Base-by-base conservation (phyloP, 2,797 vertebrate genomes). In the Bovichtus variegatus region DNA sequence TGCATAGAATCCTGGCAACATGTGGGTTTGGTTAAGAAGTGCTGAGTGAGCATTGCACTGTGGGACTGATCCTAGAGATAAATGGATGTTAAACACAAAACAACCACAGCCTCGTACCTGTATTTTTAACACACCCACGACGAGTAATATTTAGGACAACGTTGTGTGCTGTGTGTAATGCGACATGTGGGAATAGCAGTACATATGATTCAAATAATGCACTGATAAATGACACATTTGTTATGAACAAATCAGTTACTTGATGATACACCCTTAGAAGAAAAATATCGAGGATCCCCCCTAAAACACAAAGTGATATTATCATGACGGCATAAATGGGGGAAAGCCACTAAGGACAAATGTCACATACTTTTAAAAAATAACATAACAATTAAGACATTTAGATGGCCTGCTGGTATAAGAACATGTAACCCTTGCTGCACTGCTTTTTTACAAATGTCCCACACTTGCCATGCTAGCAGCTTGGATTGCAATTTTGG, bases 21-120 rank as follows among this genome's bases (percentile, higher is more conserved):
- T 80, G 80, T 82, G 82, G 53, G 6, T 67, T 73, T 12, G 21
- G 31, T 80, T 71, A 74, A 40, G 63, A 75, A 65, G 65, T 49
- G 60, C 55, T 65, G 73, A 74, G 70, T 61, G 47, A 67, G 53
- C 25, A 6, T 11, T 50, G 8, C 66, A 58, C 57, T 60, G 53
- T 57, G 53, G 21, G 62, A 66, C 61, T 41, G 67, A 70, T 50
- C 57, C 25, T 18, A 41, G 31, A 62, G 50, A 63, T 71, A 57
- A 80, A 58, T 34, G 18, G 36, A 51, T 62, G 36, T 62, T 49
- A 66, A 71, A 67, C 29, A 46, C 71, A 55, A 13, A 59, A 43
- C 31, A 27, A n/a, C 13, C 49, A 36, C 7, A 43, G 5, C 49
- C 18, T 13, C 2, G 12, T 58, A 57, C 60, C 58, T 58, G 43